These are phyloP conservation scores for Coleophora flavipennella DNA, from an alignment of 2,888 invertebrate species.

Conservation along the genomic window DNA sequence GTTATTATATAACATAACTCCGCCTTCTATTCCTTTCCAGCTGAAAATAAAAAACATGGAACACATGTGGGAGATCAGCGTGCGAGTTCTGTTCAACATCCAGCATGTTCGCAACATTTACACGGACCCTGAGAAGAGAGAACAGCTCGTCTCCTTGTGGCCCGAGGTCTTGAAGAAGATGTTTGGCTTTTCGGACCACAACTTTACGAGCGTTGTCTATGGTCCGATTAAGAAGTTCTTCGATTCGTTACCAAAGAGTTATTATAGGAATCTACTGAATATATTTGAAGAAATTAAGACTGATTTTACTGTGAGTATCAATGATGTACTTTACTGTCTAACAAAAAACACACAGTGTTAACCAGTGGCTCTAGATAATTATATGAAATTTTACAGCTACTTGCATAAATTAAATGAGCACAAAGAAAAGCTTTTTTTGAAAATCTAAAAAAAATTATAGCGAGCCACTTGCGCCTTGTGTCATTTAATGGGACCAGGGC, in stretches of 20 bases:
- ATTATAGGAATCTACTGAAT: conserved; percentile 63
- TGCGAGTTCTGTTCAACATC: conserved; percentile 73
- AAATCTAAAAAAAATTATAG: no score
- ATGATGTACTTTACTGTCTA: no score
- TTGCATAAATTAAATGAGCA: no score
- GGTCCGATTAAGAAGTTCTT: conserved; percentile 75
- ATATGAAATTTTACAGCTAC: no score
- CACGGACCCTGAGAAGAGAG: conserved; percentile 74
- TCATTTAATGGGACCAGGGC: no score
- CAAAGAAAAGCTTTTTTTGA: no score
- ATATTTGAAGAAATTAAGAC: conserved; percentile 73
- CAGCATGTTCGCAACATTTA: conserved; percentile 77
- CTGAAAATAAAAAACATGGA: conserved; percentile 76
- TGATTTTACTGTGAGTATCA: conserved; percentile 67
- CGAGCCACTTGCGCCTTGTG: no score
- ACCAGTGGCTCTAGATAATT: no score
- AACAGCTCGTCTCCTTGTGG: conserved; percentile 74
- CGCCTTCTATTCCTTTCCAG: conserved; percentile 30
- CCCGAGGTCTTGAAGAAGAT: conserved; percentile 77
- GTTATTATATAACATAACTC: no score
- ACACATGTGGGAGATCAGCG: conserved; percentile 75
- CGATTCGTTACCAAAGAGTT: conserved; percentile 70
- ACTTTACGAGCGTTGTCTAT: conserved; percentile 75
- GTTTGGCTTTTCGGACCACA: conserved; percentile 76
- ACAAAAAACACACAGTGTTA: no score